A percentile compares a stretch with the other conserved stretches of the same genome.
Evolutionary conservation across 2,113 vertebrate species (phyloP).

Genomic region (Ammodytes marinus): DNA sequence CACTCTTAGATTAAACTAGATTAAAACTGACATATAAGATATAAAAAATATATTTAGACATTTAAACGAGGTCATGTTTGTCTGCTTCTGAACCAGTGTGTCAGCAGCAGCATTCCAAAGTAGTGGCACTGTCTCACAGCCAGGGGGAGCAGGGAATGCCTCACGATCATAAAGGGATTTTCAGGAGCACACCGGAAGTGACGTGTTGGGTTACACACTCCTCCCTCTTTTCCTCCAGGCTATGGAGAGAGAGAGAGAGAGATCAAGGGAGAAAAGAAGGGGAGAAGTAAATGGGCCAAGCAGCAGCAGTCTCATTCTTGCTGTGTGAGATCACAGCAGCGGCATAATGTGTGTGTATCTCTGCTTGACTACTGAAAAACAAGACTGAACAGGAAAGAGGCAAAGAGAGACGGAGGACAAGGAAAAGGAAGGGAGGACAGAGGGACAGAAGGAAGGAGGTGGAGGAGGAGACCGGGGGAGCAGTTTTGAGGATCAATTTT

Average conservation of each 20-base stretch:
- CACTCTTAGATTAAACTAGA: too few species aligned
- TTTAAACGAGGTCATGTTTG: conserved; percentile 13
- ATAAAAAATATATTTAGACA: neutral
- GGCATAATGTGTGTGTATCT: conserved; percentile 69
- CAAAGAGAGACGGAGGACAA: conserved; percentile 6
- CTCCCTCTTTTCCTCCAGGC: conserved; percentile 66
- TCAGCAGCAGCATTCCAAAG: conserved; percentile 5
- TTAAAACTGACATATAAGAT: too few species aligned
- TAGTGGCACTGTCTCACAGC: conserved; percentile 64
- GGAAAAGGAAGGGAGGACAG: conserved; percentile 18
- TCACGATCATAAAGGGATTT: conserved; percentile 52
- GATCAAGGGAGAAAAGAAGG: conserved; percentile 52
- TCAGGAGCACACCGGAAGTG: conserved; percentile 79
- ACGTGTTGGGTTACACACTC: conserved; percentile 81
- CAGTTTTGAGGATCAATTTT: conserved; percentile 13
- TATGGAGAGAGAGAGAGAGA: conserved; percentile 30
- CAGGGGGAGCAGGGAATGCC: conserved; percentile 58
- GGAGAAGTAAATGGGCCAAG: conserved; percentile 68
- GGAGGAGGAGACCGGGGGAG: conserved; percentile 27
- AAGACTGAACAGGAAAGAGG: conserved; percentile 53
- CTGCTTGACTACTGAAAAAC: conserved; percentile 56
- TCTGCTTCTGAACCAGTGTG: neutral
- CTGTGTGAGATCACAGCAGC: conserved; percentile 77
- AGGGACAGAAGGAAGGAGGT: conserved; percentile 22
- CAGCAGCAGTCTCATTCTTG: conserved; percentile 74